Conservation (phyloP, 1,140 invertebrate genomes). For the Meloidogyne exigua region DNA sequence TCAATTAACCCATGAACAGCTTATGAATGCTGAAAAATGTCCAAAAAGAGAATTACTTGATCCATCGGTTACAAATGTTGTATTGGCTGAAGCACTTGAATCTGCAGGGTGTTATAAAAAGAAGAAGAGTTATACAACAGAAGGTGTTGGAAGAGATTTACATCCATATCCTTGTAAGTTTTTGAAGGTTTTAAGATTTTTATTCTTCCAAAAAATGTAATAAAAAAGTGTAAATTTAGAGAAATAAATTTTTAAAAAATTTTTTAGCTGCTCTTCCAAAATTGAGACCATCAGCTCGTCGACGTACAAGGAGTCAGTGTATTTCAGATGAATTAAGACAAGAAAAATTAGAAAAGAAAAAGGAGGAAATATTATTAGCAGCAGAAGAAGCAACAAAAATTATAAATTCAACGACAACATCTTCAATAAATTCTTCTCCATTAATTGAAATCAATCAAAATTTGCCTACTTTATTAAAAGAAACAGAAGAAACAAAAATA, state of each 20-base stretch:
- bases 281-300: constrained; percentile 19
- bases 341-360: constrained; percentile 1
- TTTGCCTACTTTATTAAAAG: background rate
- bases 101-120: constrained; percentile 27
- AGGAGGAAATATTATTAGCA: background rate
- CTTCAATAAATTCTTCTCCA: background rate
- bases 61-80: constrained; percentile 26
- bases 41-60: constrained; percentile 23
- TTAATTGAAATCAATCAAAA: background rate
- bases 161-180: constrained; percentile 38
- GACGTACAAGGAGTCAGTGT: constrained; percentile 30
- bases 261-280: constrained; percentile 15
- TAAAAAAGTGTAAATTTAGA: too few species aligned
- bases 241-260: too few species aligned
- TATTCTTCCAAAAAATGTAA: too few species aligned
- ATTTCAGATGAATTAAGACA: constrained; percentile 17
- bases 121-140: background rate
- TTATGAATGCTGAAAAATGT: constrained; percentile 35
- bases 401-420: background rate
- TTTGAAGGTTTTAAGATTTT: too few species aligned
- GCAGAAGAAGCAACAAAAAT: background rate
- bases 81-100: constrained; percentile 35
- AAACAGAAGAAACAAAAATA: background rate
- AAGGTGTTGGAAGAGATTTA: constrained; percentile 9
- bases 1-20: constrained; percentile 36